These are phyloP conservation scores for Alfaro cultratus DNA, from an alignment of 2,797 vertebrate genomes.

Conservation along the genomic window DNA sequence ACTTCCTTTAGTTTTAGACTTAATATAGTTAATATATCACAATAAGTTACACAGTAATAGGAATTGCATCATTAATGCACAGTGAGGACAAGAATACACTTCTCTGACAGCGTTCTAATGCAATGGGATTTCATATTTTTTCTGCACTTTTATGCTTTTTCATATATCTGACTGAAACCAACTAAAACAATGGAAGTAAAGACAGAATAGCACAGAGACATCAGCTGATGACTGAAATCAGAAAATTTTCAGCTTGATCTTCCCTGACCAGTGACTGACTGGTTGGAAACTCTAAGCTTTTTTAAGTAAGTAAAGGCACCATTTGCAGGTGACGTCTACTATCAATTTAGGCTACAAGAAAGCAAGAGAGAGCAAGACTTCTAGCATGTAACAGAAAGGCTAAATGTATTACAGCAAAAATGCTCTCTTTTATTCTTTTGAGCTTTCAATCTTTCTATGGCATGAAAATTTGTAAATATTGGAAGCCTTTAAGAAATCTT, in stretches of 20 bases:
- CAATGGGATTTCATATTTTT: not conserved
- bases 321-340: not conserved
- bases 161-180: not conserved
- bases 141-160: not conserved
- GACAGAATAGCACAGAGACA: not conserved
- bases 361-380: not conserved
- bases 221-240: not conserved
- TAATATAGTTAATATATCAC: not conserved
- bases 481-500: not conserved
- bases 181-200: not conserved
- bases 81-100: not conserved
- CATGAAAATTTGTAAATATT: not conserved
- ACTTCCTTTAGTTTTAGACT: not conserved
- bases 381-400: not conserved
- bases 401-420: not conserved
- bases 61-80: not conserved
- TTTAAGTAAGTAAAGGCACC: not conserved
- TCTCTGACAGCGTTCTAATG: not conserved
- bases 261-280: not conserved
- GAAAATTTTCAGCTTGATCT: not conserved
- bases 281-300: not conserved
- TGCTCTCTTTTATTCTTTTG: not conserved
- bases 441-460: not conserved
- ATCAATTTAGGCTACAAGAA: not conserved
- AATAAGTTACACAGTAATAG: constrained; percentile 1